Evolutionary conservation across 2,797 vertebrate genomes (phyloP).

Genomic region (Pseudochromis fuscus): DNA sequence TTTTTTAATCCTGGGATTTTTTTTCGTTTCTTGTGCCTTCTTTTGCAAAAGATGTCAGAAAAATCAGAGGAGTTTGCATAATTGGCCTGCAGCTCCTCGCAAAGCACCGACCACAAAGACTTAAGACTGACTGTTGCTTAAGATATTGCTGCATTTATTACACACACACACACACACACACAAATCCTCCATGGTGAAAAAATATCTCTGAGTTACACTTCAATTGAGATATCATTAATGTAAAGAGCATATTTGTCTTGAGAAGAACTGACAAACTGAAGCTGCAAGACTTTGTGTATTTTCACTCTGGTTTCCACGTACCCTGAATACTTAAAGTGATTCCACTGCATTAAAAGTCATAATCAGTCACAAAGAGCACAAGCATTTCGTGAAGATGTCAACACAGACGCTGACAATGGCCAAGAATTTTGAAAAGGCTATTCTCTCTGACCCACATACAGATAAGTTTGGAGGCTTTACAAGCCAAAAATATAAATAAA

Average conservation of each 20-base stretch:
- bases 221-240: not conserved
- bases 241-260: not conserved
- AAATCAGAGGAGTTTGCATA: slow-evolving; percentile 12
- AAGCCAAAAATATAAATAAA: slow-evolving; percentile 1
- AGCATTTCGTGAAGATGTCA: slow-evolving; percentile 25
- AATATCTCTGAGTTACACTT: not conserved
- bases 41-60: slow-evolving; percentile 9
- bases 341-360: slow-evolving; percentile 4
- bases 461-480: slow-evolving; percentile 25
- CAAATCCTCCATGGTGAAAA: not conserved
- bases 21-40: not conserved
- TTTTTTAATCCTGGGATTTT: not conserved
- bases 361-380: slow-evolving; percentile 13
- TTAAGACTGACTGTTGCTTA: slow-evolving; percentile 6
- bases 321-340: slow-evolving; percentile 8
- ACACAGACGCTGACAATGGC: slow-evolving; percentile 3
- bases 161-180: slow-evolving; percentile 8
- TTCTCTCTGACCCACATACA: slow-evolving; percentile 32
- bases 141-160: slow-evolving; percentile 3
- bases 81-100: slow-evolving; percentile 3
- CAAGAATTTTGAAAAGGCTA: slow-evolving; percentile 1
- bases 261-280: slow-evolving; percentile 16
- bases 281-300: not conserved
- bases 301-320: slow-evolving; percentile 15
- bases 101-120: not conserved